Evolutionary conservation across 2,888 invertebrate species (phyloP).

Genomic region (Heteromyza rotundicornis): DNA sequence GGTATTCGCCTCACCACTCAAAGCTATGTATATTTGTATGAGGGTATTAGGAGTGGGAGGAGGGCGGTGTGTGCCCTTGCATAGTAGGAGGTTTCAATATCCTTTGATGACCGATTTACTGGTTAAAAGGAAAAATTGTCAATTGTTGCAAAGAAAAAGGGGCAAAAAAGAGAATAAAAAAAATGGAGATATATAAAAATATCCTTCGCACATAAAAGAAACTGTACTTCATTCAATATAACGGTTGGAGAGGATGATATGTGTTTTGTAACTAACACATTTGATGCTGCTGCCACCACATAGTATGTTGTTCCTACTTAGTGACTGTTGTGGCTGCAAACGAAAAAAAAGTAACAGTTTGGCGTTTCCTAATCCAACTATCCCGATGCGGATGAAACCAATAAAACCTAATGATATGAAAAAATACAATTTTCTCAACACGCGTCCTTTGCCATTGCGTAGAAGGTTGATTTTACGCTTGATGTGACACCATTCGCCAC

Average conservation of each 20-base stretch:
- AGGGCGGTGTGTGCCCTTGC: too few relatives aligned
- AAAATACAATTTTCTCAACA: constrained; percentile 54
- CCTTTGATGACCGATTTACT: not conserved
- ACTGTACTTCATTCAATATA: too few relatives aligned
- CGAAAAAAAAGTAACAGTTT: too few relatives aligned
- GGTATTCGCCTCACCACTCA: not conserved
- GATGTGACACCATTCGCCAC: constrained; percentile 33
- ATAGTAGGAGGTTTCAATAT: not conserved
- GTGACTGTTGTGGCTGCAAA: too few relatives aligned
- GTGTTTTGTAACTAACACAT: too few relatives aligned
- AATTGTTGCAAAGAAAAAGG: not conserved
- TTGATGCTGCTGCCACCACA: too few relatives aligned
- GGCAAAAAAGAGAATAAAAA: too few relatives aligned
- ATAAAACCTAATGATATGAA: constrained; percentile 62
- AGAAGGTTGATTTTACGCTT: constrained; percentile 50
- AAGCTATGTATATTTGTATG: not conserved
- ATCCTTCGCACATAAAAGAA: too few relatives aligned
- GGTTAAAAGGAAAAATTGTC: not conserved
- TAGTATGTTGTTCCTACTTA: too few relatives aligned
- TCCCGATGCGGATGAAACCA: constrained; percentile 57
- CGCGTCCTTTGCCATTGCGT: constrained; percentile 13
- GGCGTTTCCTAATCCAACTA: constrained; percentile 13
- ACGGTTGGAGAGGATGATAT: too few relatives aligned
- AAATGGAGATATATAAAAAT: too few relatives aligned
- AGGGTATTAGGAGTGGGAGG: not conserved